Evolutionary conservation across 2,888 invertebrate species (phyloP), one percentile per base, ranked within the genome.

Genomic region (Onthophagus sagittarius): DNA sequence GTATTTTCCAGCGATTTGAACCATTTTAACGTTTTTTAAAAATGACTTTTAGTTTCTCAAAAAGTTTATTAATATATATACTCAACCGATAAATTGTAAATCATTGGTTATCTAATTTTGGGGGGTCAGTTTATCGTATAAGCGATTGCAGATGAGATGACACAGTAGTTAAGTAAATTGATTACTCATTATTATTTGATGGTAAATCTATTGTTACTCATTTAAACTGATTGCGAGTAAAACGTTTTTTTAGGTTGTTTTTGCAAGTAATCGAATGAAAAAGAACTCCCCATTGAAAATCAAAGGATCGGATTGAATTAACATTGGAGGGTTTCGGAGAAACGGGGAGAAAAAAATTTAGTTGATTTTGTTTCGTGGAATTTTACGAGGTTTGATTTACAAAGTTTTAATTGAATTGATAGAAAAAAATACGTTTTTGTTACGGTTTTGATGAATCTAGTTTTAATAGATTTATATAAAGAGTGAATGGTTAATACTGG

Each of bases 1-100:
- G 71, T 78, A 78, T 7, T 72, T 75, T 62, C 78, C 78, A 15
- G 71, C 72, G 63, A 74, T 72, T 71, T 75, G 75, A 32, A 74
- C 76, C 76, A 75, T 76, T 53, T 72, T 72, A 9, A 1, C 1
- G 3, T 23, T 23, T 23, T 23, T 23, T 23, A 23, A 3, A 23
- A 23, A 23, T 23, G 23, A 23, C 23, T 23, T 23, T n/a, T 53
- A 53, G 6, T 53, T 53, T 53, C 39, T 53, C 39, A 53, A 4
- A 53, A 23, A 23, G 2, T 53, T 53, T 9, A 53, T 53, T 53
- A 9, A 53, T 53, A 53, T 53, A 53, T 11, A 53, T 53, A 53
- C 39, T 53, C 39, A 9, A 53, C 7, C 2, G 39, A 53, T 53
- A 53, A 53, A 53, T 23, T 3, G 23, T 23, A 23, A 23, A 23